A percentile compares a stretch with the other conserved stretches of the same genome.
Evolutionary conservation across 2,888 invertebrate species (phyloP).

Genomic region (Aspidiotus rigidus): DNA sequence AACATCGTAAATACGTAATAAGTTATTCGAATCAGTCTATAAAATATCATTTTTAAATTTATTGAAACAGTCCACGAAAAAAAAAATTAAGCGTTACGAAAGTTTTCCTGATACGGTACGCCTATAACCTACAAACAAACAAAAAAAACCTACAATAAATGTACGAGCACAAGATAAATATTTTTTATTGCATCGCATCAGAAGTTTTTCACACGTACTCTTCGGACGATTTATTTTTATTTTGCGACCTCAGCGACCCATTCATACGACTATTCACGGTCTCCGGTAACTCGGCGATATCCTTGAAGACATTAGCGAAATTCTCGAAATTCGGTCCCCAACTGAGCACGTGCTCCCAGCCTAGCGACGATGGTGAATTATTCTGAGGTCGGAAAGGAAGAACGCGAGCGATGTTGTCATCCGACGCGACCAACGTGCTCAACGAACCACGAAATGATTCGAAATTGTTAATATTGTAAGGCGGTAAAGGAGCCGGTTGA

Average conservation of each 20-base stretch:
- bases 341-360: constrained; percentile 89
- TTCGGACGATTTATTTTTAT: constrained; percentile 35
- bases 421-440: constrained; percentile 86
- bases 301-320: constrained; percentile 69
- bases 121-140: background rate
- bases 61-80: constrained; percentile 5
- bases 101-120: constrained; percentile 7
- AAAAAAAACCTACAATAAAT: background rate
- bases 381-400: constrained; percentile 70
- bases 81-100: constrained; percentile 12
- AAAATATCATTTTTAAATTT: background rate
- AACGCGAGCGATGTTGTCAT: constrained; percentile 72
- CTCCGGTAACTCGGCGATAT: constrained; percentile 89
- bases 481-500: constrained; percentile 46
- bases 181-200: background rate
- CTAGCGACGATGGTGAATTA: constrained; percentile 72
- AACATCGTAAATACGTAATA: background rate
- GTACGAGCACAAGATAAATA: background rate
- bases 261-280: constrained; percentile 63
- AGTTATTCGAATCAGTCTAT: constrained; percentile 6
- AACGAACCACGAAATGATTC: constrained; percentile 89
- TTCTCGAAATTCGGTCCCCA: constrained; percentile 86
- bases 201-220: constrained; percentile 35
- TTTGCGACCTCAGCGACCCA: constrained; percentile 53
- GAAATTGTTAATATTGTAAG: constrained; percentile 80